Evolutionary conservation across 1,140 invertebrate species (phyloP).

Genomic region (Pomacea maculata): DNA sequence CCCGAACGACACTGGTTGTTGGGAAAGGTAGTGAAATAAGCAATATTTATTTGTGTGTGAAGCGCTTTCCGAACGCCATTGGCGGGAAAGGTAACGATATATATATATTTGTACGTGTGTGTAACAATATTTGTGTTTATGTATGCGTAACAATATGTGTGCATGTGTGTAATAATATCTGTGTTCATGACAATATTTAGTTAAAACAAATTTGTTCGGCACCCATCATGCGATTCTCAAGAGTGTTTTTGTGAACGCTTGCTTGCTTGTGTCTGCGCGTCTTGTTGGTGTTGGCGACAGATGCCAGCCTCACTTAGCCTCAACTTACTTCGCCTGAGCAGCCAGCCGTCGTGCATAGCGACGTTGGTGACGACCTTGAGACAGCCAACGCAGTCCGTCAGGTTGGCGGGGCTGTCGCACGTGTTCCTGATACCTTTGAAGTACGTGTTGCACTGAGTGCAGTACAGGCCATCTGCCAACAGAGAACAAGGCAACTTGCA

Average conservation of each 20-base stretch:
- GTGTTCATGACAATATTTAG: neutral
- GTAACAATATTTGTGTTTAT: neutral
- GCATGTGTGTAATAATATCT: neutral
- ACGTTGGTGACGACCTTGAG: conserved; percentile 35
- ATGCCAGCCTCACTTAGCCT: no score
- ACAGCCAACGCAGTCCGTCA: conserved; percentile 26
- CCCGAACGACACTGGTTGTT: no score
- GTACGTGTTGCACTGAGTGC: conserved; percentile 26
- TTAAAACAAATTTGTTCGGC: neutral
- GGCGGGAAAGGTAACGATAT: neutral
- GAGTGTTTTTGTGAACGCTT: no score
- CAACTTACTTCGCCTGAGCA: conserved; percentile 3
- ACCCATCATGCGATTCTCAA: no score
- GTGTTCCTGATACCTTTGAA: conserved; percentile 17
- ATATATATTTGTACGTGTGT: no score
- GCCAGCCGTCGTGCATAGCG: conserved; percentile 15
- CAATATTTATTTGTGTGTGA: no score
- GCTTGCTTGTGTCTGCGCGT: no score
- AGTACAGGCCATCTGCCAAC: conserved; percentile 17
- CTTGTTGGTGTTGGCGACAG: no score
- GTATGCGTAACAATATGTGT: neutral
- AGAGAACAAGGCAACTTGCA: neutral
- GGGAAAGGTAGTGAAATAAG: no score
- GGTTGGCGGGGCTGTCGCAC: conserved; percentile 23
- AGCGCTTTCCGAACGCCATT: no score